These are phyloP conservation scores for Tetragnatha versicolor DNA, from an alignment of 1,140 invertebrate species.

Conservation along the genomic window DNA sequence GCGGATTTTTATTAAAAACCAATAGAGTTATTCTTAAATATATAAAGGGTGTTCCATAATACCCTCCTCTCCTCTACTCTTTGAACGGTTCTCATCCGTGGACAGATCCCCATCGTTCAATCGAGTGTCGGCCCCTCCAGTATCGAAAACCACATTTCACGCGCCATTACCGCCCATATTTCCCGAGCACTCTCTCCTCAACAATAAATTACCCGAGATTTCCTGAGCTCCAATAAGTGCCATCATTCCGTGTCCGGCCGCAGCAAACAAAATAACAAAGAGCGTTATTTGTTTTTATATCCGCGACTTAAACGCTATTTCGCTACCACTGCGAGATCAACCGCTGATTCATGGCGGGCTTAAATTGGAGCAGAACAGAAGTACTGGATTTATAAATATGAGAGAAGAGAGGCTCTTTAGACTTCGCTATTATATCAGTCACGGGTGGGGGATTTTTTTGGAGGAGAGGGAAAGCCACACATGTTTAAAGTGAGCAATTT, in stretches of 20 bases:
- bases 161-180: constrained; percentile 43
- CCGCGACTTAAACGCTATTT: constrained; percentile 4
- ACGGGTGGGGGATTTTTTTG: no score
- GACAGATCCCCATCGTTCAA: neutral
- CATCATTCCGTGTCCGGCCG: constrained; percentile 40
- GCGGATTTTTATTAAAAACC: no score
- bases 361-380: neutral
- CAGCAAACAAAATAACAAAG: constrained; percentile 19
- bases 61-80: neutral
- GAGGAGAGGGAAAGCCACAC: no score
- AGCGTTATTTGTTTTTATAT: constrained; percentile 44
- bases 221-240: constrained; percentile 45
- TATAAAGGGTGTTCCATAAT: no score
- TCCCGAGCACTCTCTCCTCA: constrained; percentile 10
- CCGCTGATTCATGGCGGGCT: constrained; percentile 22
- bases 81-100: neutral
- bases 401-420: no score
- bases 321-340: neutral
- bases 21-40: no score
- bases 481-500: no score
- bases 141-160: constrained; percentile 41
- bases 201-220: constrained; percentile 52
- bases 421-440: no score
- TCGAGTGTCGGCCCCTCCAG: neutral
- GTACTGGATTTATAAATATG: no score